Base-by-base conservation (phyloP, 2,113 vertebrate genomes). In the Istiophorus platypterus region DNA sequence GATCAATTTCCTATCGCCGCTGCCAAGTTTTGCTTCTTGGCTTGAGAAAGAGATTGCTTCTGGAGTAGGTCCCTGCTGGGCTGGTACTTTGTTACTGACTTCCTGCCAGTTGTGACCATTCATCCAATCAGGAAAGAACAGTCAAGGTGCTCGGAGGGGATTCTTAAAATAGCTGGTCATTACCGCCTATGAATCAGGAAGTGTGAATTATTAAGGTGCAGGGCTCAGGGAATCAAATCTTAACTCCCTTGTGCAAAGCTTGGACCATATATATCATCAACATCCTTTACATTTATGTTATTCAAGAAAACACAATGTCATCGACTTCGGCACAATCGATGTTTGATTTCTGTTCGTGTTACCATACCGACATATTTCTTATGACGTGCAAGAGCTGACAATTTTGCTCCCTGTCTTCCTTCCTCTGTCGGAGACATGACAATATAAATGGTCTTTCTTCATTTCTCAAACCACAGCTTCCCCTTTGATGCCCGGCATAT, bases 101-200 rank as follows among this genome's bases (percentile, higher is more conserved):
- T 82, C 75, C 84, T 78, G 63, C 52, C 84, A 85, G 72, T 47
- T 15, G 59, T 26, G 47, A 56, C 58, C 52, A 14, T 58, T 66
- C 34, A 81, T 64, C 85, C 84, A 85, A 84, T 91, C 64, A 39
- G 31, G n/a, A 41, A 4, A 29, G 31, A 75, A 76, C 26, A 63
- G 56, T 37, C 0, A 18, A 52, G 51, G 58, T 31, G 70, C 65
- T 77, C 59, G 20, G 52, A 52, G 52, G 41, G 68, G 68, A 71
- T 41, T 59, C 78, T 88, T 75, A 83, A 88, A 92, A 92, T 89
- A 90, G 80, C 85, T 75, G 57, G 26, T 87, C 79, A 91, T 92
- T 92, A 88, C 37, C 80, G 81, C 86, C 72, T 74, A 42, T 82
- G 73, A 85, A 84, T 87, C 65, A 66, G 81, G 72, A 83, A 65